These are phyloP conservation scores for Holacanthella duospinosa DNA, from an alignment of 2,888 invertebrate species.

Conservation along the genomic window DNA sequence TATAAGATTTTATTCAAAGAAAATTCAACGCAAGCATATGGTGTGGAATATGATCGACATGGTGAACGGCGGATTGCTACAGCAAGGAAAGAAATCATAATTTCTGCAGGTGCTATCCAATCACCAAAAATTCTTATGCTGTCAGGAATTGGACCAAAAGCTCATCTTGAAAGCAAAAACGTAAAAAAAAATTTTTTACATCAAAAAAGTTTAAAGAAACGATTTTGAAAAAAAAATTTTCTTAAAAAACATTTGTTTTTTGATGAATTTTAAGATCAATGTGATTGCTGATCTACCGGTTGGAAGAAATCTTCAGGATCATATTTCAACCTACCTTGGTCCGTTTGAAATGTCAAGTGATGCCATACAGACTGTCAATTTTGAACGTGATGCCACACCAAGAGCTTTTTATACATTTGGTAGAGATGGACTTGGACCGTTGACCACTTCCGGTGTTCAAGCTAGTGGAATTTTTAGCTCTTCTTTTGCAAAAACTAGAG, in stretches of 20 bases:
- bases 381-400: conserved; percentile 24
- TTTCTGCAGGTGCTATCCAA: conserved; percentile 26
- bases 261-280: conserved; percentile 20
- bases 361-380: background rate
- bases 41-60: conserved; percentile 32
- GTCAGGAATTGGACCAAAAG: conserved; percentile 24
- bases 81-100: conserved; percentile 29
- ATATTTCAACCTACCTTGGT: conserved; percentile 24
- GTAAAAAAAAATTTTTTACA: conserved; percentile 12
- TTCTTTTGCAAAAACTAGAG: conserved; percentile 22
- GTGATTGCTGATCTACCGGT: conserved; percentile 28
- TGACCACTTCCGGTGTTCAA: conserved; percentile 17
- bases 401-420: conserved; percentile 20
- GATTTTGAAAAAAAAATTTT: too few relatives aligned
- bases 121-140: conserved; percentile 27
- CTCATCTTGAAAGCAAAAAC: conserved; percentile 17
- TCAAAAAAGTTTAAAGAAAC: too few relatives aligned
- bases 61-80: conserved; percentile 23
- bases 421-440: conserved; percentile 16
- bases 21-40: conserved; percentile 26
- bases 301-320: conserved; percentile 30
- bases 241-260: too few relatives aligned
- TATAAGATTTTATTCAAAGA: conserved; percentile 20
- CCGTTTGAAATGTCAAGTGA: conserved; percentile 18
- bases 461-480: conserved; percentile 28